Base-by-base conservation (phyloP, 2,888 invertebrate species). In the Spilarctia lutea region DNA sequence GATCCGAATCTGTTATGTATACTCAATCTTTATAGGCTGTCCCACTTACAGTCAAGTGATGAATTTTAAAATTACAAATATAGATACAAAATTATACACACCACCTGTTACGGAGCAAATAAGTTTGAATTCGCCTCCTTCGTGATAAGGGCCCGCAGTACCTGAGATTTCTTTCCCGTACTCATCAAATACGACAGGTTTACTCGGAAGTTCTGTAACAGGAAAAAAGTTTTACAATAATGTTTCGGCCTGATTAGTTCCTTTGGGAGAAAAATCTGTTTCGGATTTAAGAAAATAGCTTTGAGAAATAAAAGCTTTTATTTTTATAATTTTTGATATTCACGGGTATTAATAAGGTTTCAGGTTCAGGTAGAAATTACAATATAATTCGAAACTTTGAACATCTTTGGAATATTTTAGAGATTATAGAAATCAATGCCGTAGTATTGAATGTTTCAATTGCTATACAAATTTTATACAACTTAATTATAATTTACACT, bases 21-120 rank as follows among this genome's bases (percentile, higher is more conserved):
- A 24, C 24, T 24, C 8, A 24, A 48, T 52, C 52, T 24, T 52
- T 52, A 52, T 24, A 2, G 20, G 8, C 48, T 48, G 7, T 48
- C 48, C 20, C 20, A 48, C 48, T 20, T 20, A 24, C 0, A 52
- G 24, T 24, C 8, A 52, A 24, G 52, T 52, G 4, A 56, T 56
- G 11, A 8, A 8, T 10, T 24, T n/a, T 24, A 10, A 52, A 52
- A 4, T 52, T 20, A 56, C 24, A 18, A 30, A 48, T 68, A 30
- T 30, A 68, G 33, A 68, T 68, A 68, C 20, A 30, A 45, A 27
- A 68, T 48, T 4, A 18, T 69, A 90, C 94, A 92, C 92, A 98
- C 98, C 98, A 88, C 98, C 98, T 71, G 96, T 96, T 74, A 98
- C 97, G 79, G 97, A 96, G 91, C 98, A 98, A 83, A 97, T 97